Evolutionary conservation across 2,797 vertebrate genomes (phyloP).

Genomic region (Sebastolobus altivelis): DNA sequence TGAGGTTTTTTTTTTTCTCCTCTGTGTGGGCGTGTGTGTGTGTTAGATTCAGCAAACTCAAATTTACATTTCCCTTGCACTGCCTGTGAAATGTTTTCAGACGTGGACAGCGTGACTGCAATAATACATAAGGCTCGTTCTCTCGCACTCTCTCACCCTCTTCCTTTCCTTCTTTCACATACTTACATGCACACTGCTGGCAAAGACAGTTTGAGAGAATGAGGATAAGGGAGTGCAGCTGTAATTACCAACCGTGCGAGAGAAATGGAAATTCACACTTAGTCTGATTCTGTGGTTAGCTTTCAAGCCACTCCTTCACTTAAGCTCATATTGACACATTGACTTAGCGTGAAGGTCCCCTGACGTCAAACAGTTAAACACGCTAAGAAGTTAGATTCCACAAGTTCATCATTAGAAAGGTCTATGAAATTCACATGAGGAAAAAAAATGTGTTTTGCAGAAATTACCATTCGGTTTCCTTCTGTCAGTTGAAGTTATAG

Average conservation of each 20-base stretch:
- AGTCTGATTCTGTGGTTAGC: conserved; percentile 69
- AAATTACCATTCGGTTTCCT: conserved; percentile 6
- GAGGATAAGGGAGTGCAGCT: conserved; percentile 63
- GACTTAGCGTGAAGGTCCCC: conserved; percentile 66
- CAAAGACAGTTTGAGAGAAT: conserved; percentile 62
- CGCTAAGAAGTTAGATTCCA: conserved; percentile 39
- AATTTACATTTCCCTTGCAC: conserved; percentile 83
- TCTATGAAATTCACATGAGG: conserved; percentile 14
- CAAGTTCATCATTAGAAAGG: conserved; percentile 44
- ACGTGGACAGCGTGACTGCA: conserved; percentile 83
- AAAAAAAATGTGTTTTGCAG: conserved; percentile 1
- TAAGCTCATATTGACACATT: conserved; percentile 73
- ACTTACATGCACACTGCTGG: conserved; percentile 54
- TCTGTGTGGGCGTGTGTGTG: conserved; percentile 48
- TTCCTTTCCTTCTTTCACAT: conserved; percentile 44
- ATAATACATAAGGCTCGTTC: conserved; percentile 81
- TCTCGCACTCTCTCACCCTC: conserved; percentile 15
- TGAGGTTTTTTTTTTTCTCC: conserved; percentile 64
- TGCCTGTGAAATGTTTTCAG: conserved; percentile 84
- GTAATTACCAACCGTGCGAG: conserved; percentile 77
- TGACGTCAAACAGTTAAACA: conserved; percentile 59
- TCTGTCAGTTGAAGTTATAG: conserved; percentile 11
- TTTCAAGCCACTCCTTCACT: conserved; percentile 71
- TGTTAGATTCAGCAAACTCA: conserved; percentile 77
- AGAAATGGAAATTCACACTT: conserved; percentile 81